A percentile compares a stretch with the other conserved stretches of the same genome.
These are phyloP conservation scores for Dendropsophus ebraccatus DNA, from an alignment of 2,113 vertebrate genomes.

Conservation along the genomic window DNA sequence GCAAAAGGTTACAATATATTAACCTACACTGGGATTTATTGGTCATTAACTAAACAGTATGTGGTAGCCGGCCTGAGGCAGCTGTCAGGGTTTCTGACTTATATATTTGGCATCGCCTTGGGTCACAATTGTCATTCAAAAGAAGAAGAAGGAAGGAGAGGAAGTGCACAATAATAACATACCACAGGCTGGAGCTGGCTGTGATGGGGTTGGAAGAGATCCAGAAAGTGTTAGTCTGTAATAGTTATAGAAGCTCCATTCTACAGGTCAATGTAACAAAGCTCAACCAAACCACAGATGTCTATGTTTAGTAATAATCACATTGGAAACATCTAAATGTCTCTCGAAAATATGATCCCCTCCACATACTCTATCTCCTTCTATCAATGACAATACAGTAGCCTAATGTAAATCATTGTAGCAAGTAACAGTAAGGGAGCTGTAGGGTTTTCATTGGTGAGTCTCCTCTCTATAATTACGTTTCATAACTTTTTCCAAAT, in stretches of 20 bases:
- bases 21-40: constrained; percentile 57
- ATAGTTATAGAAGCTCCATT: background rate
- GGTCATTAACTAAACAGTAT: constrained; percentile 57
- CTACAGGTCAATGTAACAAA: background rate
- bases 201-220: background rate
- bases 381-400: background rate
- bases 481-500: background rate
- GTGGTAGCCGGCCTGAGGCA: constrained; percentile 41
- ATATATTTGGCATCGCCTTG: constrained; percentile 33
- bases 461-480: background rate
- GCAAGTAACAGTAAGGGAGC: background rate
- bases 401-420: too few relatives aligned
- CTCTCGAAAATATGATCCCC: background rate
- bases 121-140: constrained; percentile 52
- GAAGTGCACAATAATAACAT: constrained; percentile 48
- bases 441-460: background rate
- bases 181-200: background rate
- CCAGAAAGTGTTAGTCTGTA: background rate
- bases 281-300: background rate
- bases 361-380: background rate
- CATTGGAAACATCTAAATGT: background rate
- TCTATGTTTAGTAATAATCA: background rate
- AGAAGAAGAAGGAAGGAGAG: constrained; percentile 25
- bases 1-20: constrained; percentile 57
- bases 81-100: constrained; percentile 8